Conservation (phyloP, 1,140 invertebrate genomes). For the Magallana angulata region DNA sequence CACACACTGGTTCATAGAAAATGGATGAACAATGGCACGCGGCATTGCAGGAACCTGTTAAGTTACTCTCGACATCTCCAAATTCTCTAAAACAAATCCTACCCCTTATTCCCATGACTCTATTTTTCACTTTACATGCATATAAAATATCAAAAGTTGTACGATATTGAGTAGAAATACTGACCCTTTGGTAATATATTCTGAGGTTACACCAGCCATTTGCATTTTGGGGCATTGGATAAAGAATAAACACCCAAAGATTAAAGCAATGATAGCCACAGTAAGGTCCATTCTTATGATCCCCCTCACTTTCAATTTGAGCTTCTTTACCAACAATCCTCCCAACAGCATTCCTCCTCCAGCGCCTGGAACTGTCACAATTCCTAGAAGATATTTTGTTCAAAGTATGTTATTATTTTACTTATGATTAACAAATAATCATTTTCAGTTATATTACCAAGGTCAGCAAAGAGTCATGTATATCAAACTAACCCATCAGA, state of each 20-base stretch:
- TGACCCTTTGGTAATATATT: conserved; percentile 57
- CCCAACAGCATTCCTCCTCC: conserved; percentile 66
- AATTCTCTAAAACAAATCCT: background rate
- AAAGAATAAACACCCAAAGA: conserved; percentile 58
- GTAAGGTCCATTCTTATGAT: conserved; percentile 65
- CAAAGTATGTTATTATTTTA: too few relatives aligned
- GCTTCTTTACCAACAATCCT: conserved; percentile 61
- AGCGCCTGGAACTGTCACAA: conserved; percentile 64
- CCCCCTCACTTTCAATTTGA: conserved; percentile 59
- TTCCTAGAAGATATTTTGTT: conserved; percentile 41
- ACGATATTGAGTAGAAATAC: background rate
- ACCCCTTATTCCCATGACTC: background rate
- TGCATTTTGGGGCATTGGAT: conserved; percentile 59
- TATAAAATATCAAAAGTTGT: background rate
- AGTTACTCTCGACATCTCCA: background rate
- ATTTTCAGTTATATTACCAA: too few relatives aligned
- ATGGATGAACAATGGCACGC: conserved; percentile 92
- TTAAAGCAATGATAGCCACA: conserved; percentile 44
- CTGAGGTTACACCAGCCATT: conserved; percentile 62
- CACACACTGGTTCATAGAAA: conserved; percentile 95
- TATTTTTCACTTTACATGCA: background rate
- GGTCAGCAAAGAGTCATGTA: too few relatives aligned
- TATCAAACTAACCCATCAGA: conserved; percentile 83
- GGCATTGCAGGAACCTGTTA: conserved; percentile 86
- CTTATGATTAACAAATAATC: too few relatives aligned